These are phyloP conservation scores for Chroicocephalus ridibundus DNA, from an alignment of 2,113 vertebrate species.

Conservation along the genomic window DNA sequence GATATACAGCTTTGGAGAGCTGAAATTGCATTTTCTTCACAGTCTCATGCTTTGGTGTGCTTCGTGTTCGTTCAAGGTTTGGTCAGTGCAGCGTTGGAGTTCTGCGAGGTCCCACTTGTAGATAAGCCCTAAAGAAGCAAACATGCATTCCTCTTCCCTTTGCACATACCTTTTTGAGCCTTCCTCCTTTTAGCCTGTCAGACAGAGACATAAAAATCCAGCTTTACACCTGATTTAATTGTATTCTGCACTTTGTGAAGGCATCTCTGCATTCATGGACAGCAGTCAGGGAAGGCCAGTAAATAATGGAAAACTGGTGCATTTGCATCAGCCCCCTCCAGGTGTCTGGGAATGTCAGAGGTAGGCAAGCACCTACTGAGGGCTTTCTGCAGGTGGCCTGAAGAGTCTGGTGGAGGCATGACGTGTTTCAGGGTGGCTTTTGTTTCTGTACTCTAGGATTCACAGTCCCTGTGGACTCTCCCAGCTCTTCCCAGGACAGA, in stretches of 20 bases:
- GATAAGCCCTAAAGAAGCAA: not conserved
- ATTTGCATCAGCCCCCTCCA: not conserved
- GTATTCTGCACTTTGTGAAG: not conserved
- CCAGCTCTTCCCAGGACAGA: not conserved
- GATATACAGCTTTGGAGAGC: not conserved
- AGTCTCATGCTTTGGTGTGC: not conserved
- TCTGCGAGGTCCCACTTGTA: not conserved
- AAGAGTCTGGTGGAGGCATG: not conserved
- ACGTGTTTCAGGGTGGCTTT: not conserved
- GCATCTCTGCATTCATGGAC: not conserved
- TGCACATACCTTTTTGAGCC: not conserved
- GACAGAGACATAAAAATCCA: not conserved
- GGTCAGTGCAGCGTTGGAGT: not conserved
- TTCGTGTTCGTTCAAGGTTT: not conserved
- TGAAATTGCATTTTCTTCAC: not conserved
- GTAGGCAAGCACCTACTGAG: not conserved
- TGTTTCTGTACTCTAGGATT: not conserved
- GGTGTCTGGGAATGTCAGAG: not conserved
- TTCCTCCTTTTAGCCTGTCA: not conserved
- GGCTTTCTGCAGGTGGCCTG: not conserved
- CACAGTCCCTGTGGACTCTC: not conserved
- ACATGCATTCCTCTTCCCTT: not conserved
- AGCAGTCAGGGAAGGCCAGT: not conserved
- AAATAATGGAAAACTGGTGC: not conserved
- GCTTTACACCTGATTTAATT: not conserved